Evolutionary conservation across 2,113 vertebrate species (phyloP), one percentile per base, ranked within the genome.

Genomic region (Blennius ocellaris): DNA sequence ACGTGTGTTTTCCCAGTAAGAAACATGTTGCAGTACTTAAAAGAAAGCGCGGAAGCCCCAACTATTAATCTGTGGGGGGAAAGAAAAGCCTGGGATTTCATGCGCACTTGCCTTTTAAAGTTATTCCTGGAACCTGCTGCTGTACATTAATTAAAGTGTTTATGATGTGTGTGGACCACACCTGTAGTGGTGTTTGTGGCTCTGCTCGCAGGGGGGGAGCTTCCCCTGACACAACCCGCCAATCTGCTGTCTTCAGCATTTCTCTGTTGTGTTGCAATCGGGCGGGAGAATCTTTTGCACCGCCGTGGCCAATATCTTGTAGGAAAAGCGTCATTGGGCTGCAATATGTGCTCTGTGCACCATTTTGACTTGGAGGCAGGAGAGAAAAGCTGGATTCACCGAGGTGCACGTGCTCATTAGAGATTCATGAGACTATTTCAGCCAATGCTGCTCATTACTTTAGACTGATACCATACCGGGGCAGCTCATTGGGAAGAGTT

Each of bases 141-240:
- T 52, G 38, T 68, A 68, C 73, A 60, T 83, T 86, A 80, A 80
- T 73, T 81, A 76, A 79, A 70, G 85, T 85, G 83, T 87, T 90
- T 86, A 88, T 76, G 83, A 74, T 70, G 80, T 86, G 80, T 86
- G 81, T 73, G 80, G 89, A 87, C 85, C 87, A 85, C 87, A 83
- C 83, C 82, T 85, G 87, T 81, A 80, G 67, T 80, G 69, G 60
- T 41, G 73, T 44, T 64, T 68, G 79, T 82, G 66, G 59, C 57
- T 40, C 53, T 37, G 53, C 51, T 54, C 21, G 51, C 69, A 81
- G 76, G 75, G 53, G 69, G 63, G 58, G 72, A 73, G 79, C 85
- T 40, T 49, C 73, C 60, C 40, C 69, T 76, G 43, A 67, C 79
- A 74, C 58, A 75, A 59, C 53, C 51, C 47, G 61, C 64, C 61